Conservation (phyloP, 1,140 invertebrate genomes). For the Lerema accius region DNA sequence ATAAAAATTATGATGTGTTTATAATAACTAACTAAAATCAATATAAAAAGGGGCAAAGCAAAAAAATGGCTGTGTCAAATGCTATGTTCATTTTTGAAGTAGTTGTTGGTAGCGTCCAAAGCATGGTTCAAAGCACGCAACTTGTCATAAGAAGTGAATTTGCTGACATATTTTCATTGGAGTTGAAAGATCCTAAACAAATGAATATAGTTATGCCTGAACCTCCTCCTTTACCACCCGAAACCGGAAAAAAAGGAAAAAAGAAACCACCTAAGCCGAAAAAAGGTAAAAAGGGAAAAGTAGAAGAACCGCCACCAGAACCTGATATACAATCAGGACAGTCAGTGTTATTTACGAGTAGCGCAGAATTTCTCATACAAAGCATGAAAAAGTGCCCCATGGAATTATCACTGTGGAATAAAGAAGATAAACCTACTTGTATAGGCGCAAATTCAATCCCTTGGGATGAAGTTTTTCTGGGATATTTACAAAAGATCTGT, state of each 20-base stretch:
- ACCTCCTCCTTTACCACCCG: conserved; percentile 69
- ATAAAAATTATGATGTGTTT: conserved; percentile 16
- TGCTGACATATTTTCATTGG: conserved; percentile 72
- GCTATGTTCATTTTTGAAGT: conserved; percentile 77
- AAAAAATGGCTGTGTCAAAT: conserved; percentile 62
- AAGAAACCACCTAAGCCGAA: conserved; percentile 56
- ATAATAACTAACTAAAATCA: neutral
- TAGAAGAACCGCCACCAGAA: conserved; percentile 61
- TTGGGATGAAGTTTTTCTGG: conserved; percentile 65
- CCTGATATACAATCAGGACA: conserved; percentile 72
- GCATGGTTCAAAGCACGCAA: conserved; percentile 56
- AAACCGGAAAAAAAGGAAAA: conserved; percentile 68
- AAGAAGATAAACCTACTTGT: conserved; percentile 66
- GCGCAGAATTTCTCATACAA: conserved; percentile 66
- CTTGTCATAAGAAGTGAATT: conserved; percentile 73
- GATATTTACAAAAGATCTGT: conserved; percentile 60
- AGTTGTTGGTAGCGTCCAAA: conserved; percentile 68
- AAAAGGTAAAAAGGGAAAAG: conserved; percentile 65
- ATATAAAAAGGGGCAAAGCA: conserved; percentile 35
- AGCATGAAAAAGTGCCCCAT: conserved; percentile 68
- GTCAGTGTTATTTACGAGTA: conserved; percentile 73
- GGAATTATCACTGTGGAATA: conserved; percentile 69
- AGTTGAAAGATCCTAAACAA: conserved; percentile 76
- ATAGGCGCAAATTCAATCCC: conserved; percentile 60
- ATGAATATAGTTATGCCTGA: conserved; percentile 76